Base-by-base conservation (phyloP, 1,140 invertebrate genomes). In the Aethina tumida region DNA sequence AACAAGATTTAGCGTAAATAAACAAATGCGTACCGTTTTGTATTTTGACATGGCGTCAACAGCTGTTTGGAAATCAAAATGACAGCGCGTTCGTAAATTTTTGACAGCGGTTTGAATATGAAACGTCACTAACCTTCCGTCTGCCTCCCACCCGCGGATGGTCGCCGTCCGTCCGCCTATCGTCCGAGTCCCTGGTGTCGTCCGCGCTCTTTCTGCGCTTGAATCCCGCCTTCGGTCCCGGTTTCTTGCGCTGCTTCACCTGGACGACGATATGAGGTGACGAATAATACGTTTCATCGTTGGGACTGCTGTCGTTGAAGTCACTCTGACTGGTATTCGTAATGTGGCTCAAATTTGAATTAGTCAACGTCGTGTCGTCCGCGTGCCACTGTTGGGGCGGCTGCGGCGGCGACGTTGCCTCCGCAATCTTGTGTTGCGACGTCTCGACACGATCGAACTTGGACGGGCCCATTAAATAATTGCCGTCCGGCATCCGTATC, bases 401-500 rank as follows among this genome's bases (percentile, higher is more conserved):
- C 14, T 35, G 22, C 14, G 35, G n/a, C 29, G 17, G 33, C 19
- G 24, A 32, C 37, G n/a, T 10, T 13, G 24, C 35, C 37, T 46
- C 20, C 16, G 14, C 18, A 25, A 39, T 37, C 20, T 27, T 10
- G 15, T 40, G 26, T 20, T 31, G 24, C 18, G 6, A 13, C 22
- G 38, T 36, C 15, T 28, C 19, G 4, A 17, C 24, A 3, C 31
- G 37, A 30, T 70, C 67, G 7, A 39, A 45, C 26, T 47, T 43
- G 18, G 61, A 62, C 17, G 70, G 69, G 1, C 76, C 75, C 22
- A 81, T 58, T 12, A 75, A 70, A 49, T 76, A 75, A 58, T 80
- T 77, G 3, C 75, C 77, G 61, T 78, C 80, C 25, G 68, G 65
- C 39, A 79, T 58, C 49, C 70, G 73, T n/a, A 76, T 69, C 29